phyloP scores from a whole-genome alignment of 1,140 invertebrate genomes.

The Eriosoma lanigerum region DNA sequence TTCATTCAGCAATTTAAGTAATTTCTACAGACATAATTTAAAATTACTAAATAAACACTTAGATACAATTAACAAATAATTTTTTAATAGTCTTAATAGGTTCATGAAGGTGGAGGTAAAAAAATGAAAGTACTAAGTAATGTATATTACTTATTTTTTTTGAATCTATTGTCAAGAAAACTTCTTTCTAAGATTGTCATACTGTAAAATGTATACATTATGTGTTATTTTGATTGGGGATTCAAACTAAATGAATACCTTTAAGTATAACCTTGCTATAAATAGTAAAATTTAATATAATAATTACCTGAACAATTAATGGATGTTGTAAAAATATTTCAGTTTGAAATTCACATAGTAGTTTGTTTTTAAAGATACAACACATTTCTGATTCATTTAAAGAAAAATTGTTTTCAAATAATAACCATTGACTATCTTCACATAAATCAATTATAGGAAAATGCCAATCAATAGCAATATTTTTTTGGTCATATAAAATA shows the following conservation, averaged over 20 bases:
- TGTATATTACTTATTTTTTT: no score
- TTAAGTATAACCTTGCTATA: no score
- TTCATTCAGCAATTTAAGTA: slow-evolving; percentile 39
- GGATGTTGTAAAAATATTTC: slow-evolving; percentile 48
- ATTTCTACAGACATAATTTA: background rate
- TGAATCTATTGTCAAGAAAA: no score
- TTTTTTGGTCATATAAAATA: background rate
- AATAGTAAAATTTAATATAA: background rate
- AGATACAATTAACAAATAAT: background rate
- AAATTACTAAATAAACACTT: background rate
- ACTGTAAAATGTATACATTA: no score
- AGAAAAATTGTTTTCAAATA: slow-evolving; percentile 1
- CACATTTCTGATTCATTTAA: slow-evolving; percentile 23
- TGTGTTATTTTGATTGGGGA: no score
- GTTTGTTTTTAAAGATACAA: slow-evolving; percentile 18
- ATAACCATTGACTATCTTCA: slow-evolving; percentile 4
- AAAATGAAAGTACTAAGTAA: no score
- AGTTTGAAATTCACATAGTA: background rate
- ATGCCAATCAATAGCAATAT: slow-evolving; percentile 16
- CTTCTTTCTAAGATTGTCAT: no score
- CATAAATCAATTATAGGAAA: slow-evolving; percentile 23
- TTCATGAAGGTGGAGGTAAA: no score
- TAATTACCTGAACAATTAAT: slow-evolving; percentile 26
- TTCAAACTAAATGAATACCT: no score
- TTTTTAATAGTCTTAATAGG: no score